Evolutionary conservation across 2,888 invertebrate genomes (phyloP).

Genomic region (Drosophila incognita): DNA sequence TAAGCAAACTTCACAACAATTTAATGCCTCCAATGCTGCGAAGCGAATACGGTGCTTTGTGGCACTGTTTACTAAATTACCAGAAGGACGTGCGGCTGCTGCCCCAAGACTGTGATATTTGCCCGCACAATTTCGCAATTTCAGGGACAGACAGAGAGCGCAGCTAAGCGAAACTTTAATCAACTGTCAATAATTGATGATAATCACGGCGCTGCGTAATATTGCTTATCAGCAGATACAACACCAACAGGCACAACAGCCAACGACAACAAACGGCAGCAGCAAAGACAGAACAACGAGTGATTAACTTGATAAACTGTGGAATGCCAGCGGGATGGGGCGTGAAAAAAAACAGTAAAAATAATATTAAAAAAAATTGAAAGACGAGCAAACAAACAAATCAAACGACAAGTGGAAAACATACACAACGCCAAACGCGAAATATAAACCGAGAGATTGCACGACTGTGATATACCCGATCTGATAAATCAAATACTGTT

Average conservation of each 20-base stretch:
- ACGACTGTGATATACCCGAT: constrained; percentile 35
- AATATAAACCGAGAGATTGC: not conserved
- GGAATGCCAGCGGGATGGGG: not conserved
- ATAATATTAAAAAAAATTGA: constrained; percentile 27
- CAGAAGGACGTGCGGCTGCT: constrained; percentile 30
- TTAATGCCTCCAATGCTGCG: constrained; percentile 4
- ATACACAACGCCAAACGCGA: constrained; percentile 32
- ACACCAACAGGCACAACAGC: constrained; percentile 23
- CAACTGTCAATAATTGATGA: constrained; percentile 73
- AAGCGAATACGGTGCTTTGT: constrained; percentile 4
- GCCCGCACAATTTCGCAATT: constrained; percentile 12
- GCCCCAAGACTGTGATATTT: constrained; percentile 3
- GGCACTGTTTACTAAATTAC: constrained; percentile 33
- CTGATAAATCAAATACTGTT: not conserved
- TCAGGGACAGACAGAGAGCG: constrained; percentile 30
- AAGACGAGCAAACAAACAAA: constrained; percentile 30
- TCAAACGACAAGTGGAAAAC: constrained; percentile 45
- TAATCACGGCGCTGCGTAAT: constrained; percentile 62
- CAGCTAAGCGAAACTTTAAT: constrained; percentile 65
- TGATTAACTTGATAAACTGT: constrained; percentile 60
- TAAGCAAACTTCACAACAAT: constrained; percentile 2
- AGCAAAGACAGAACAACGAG: constrained; percentile 34
- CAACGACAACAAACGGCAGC: constrained; percentile 23
- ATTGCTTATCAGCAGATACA: constrained; percentile 54
- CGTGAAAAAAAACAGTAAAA: not conserved